A percentile compares a stretch with the other conserved stretches of the same genome.
Evolutionary conservation across 1,140 invertebrate species (phyloP).

Genomic region (Meloidogyne exigua): DNA sequence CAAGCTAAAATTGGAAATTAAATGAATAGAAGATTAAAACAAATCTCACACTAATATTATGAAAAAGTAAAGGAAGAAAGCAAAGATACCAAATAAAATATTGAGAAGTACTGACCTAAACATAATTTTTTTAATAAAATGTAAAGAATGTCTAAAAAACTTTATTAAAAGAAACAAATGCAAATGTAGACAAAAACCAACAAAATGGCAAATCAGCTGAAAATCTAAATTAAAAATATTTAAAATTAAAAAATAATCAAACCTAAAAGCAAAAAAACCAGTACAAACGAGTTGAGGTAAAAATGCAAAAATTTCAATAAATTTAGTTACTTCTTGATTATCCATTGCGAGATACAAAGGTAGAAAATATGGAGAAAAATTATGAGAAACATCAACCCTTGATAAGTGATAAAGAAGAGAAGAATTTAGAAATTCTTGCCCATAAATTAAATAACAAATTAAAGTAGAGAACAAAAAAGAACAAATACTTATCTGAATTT

Average conservation of each 20-base stretch:
- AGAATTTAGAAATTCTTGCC: slow-evolving; percentile 83
- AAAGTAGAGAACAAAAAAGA: slow-evolving; percentile 71
- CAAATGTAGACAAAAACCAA: slow-evolving; percentile 79
- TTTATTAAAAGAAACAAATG: slow-evolving; percentile 90
- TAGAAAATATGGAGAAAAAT: slow-evolving; percentile 95
- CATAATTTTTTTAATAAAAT: background rate
- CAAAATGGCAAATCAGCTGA: slow-evolving; percentile 76
- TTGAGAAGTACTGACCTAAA: slow-evolving; percentile 78
- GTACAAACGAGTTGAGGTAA: slow-evolving; percentile 76
- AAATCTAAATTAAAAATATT: slow-evolving; percentile 50
- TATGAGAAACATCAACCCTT: slow-evolving; percentile 86
- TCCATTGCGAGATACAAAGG: slow-evolving; percentile 79
- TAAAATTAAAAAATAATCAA: background rate
- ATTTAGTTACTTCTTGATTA: slow-evolving; percentile 57
- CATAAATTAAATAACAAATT: slow-evolving; percentile 77
- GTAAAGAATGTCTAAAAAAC: slow-evolving; percentile 68
- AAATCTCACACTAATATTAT: slow-evolving; percentile 51
- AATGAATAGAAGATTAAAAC: slow-evolving; percentile 3
- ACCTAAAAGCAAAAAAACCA: slow-evolving; percentile 71
- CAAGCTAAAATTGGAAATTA: slow-evolving; percentile 40
- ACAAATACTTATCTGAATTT: slow-evolving; percentile 70
- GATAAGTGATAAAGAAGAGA: slow-evolving; percentile 88
- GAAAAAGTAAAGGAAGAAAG: slow-evolving; percentile 75
- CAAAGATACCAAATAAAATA: slow-evolving; percentile 96
- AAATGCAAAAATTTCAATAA: slow-evolving; percentile 73